A percentile compares a stretch with the other conserved stretches of the same genome.
Evolutionary conservation across 2,113 vertebrate genomes (phyloP).

Genomic region (Agapornis roseicollis): DNA sequence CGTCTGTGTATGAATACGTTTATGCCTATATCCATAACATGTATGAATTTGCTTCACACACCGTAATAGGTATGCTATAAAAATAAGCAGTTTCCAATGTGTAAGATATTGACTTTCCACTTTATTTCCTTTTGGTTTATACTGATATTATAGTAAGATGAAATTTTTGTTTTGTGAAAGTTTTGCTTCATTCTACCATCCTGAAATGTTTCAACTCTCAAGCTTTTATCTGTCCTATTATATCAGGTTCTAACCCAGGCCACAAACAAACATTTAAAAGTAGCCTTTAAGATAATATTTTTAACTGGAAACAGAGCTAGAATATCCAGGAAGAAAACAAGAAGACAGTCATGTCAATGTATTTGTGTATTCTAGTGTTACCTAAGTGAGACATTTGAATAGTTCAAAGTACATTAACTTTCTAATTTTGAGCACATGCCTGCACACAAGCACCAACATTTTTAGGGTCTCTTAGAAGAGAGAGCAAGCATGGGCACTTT

Average conservation of each 20-base stretch:
- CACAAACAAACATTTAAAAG: background rate
- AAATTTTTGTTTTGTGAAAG: background rate
- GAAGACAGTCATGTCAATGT: background rate
- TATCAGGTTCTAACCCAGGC: background rate
- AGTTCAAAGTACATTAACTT: background rate
- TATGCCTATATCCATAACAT: background rate
- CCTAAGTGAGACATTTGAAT: background rate
- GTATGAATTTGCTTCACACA: background rate
- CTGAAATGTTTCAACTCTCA: background rate
- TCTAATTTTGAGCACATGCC: background rate
- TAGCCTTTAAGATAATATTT: background rate
- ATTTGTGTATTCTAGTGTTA: background rate
- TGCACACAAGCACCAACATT: background rate
- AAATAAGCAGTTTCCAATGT: background rate
- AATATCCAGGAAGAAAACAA: background rate
- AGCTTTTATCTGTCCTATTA: background rate
- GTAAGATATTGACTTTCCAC: fast-evolving
- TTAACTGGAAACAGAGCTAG: background rate
- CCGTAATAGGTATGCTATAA: background rate
- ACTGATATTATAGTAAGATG: background rate
- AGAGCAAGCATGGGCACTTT: background rate
- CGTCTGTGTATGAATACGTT: too few relatives aligned
- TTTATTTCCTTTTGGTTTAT: background rate
- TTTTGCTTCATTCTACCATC: background rate
- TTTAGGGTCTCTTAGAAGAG: background rate